Evolutionary conservation across 2,797 vertebrate genomes (phyloP), one percentile per base, ranked within the genome.

Genomic region (Etheostoma perlongum): DNA sequence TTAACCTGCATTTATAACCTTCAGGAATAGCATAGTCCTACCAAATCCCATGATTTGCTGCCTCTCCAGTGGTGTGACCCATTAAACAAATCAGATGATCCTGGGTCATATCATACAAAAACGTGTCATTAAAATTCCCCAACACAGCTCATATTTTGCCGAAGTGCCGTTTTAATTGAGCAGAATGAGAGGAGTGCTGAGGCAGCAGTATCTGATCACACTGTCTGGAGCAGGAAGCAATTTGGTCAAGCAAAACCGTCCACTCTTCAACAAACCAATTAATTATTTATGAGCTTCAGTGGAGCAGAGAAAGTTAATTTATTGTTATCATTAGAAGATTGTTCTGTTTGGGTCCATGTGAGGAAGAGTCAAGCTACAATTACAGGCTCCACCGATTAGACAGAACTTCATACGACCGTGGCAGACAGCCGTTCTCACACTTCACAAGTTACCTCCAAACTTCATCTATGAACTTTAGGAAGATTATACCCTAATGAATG

Each of bases 261-360:
- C 79, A 79, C 89, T 89, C 85, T 80, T 89, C 91, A 93, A 91
- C 93, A 93, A 93, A 94, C 85, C 92, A 93, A 93, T 95, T 95
- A 91, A 95, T 94, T 95, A 94, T 95, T 94, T 93, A 95, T 90
- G 82, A 87, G 79, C 89, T 93, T 94, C 91, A 92, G 79, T 84
- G 89, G 90, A 95, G 93, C 94, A 84, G 85, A 91, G 92, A 93
- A 95, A 94, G 78, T 89, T 94, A 90, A 95, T 95, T 95, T 95
- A 93, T 94, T 94, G 93, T 95, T 93, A 93, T 95, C 94, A 93
- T 94, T 89, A 93, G 86, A 89, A 86, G 74, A 84, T 78, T 67
- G 65, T 90, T 89, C 72, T 92, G 90, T 93, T 92, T 91, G 82
- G 84, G 88, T 92, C 82, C 54, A 46, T 81, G 54, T 73, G 74